Evolutionary conservation across 2,888 invertebrate species (phyloP), one percentile per base, ranked within the genome.

Genomic region (Ormyrus rosae): DNA sequence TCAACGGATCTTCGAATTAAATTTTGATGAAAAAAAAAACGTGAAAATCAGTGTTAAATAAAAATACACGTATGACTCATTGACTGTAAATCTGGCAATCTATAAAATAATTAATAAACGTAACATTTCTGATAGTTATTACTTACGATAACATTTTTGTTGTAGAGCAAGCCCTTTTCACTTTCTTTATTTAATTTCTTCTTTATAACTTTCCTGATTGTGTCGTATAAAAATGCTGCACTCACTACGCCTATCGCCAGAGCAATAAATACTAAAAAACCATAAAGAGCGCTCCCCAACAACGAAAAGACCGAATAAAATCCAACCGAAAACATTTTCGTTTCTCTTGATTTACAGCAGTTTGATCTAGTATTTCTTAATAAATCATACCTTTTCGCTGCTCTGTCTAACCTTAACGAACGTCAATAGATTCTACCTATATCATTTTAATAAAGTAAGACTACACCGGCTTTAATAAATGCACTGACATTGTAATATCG

Each of bases 101-200:
- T 8, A 51, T 51, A n/a, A 56, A 34, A 34, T 34, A 34, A 34
- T 34, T 34, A 34, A 34, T 34, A 34, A 34, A 34, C 2, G 34
- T 3, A 34, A 34, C 3, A 34, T 11, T 55, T 60, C 9, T 8
- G 64, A 79, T 48, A 53, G 51, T 60, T 34, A 34, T 51, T 65
- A 77, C 82, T 82, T 67, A 82, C 82, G 11, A 80, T 56, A 8
- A 82, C 77, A 46, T 82, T 72, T 73, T 77, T 82, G 0, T 77
- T 70, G 48, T 58, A 53, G 8, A 82, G 77, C 11, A 45, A 5
- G 51, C 81, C 74, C 48, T 78, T 74, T 6, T 19, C 55, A 34
- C 7, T 51, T 8, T 79, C 58, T 56, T 77, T 48, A 11, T 63
- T 67, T 7, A 68, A 51, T 48, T 71, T 64, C n/a, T 70, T 67